Percentiles rank a stretch among this genome's conserved stretches.
Conservation (phyloP, 23 tunicate genomes). For the Clavelina lepadiformis region DNA sequence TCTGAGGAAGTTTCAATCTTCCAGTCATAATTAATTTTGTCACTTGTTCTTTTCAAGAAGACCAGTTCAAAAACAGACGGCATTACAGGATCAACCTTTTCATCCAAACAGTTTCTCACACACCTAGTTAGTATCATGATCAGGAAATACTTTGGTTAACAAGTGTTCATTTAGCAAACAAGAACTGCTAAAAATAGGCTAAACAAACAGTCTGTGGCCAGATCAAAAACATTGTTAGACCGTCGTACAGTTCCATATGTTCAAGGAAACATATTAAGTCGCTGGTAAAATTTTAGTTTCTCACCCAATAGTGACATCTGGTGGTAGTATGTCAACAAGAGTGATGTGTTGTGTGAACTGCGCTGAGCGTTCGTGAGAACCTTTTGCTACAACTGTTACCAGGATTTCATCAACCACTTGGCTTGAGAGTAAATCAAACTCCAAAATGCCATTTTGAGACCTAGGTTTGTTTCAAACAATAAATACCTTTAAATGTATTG, state of each 20-base stretch:
- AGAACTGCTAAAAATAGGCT: no score
- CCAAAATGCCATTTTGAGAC: slow-evolving; percentile 9
- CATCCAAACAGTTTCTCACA: slow-evolving; percentile 4
- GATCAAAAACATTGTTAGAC: no score
- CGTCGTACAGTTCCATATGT: no score
- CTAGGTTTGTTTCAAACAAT: no score
- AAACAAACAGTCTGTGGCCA: no score
- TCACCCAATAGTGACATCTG: slow-evolving; percentile 21
- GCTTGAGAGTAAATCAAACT: slow-evolving; percentile 4
- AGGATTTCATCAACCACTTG: slow-evolving; percentile 6
- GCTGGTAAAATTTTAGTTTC: no score
- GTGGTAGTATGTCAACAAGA: slow-evolving; percentile 20
- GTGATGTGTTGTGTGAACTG: slow-evolving; percentile 18
- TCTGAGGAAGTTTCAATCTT: not conserved
- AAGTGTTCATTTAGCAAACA: no score
- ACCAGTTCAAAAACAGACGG: not conserved
- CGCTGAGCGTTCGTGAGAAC: not conserved
- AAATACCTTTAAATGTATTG: no score
- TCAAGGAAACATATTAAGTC: no score
- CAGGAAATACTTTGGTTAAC: no score
- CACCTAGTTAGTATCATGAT: no score
- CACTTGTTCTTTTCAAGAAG: not conserved
- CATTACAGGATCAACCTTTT: not conserved
- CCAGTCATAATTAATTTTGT: not conserved
- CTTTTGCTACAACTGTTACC: slow-evolving; percentile 10